Conservation (phyloP, 2,888 invertebrate species). For the Dinocampus coccinellae region DNA sequence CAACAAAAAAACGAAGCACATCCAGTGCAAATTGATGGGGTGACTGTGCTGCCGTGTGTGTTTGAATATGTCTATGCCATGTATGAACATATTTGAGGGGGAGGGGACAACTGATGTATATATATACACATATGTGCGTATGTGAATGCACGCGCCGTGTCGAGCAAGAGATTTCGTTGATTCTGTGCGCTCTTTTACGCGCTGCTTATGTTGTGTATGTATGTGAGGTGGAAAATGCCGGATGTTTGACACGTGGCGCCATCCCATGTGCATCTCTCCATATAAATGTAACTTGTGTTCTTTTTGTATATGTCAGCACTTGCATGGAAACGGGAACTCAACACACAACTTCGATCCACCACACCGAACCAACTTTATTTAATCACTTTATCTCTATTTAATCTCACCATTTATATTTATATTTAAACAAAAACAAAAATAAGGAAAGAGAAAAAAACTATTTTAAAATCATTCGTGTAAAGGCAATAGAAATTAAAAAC, state of each 20-base stretch:
- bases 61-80: neutral
- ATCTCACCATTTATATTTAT: constrained; percentile 4
- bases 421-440: neutral
- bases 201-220: too few relatives aligned
- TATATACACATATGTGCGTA: neutral
- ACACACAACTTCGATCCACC: constrained; percentile 7
- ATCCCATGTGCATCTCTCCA: constrained; percentile 52
- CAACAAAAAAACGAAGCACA: neutral
- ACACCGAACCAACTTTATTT: neutral
- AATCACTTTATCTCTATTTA: constrained; percentile 5
- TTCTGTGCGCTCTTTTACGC: constrained; percentile 46
- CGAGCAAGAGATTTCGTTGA: constrained; percentile 39
- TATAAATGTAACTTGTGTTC: constrained; percentile 23
- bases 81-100: neutral
- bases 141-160: constrained; percentile 23
- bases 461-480: neutral
- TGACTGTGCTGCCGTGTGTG: neutral
- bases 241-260: constrained; percentile 62
- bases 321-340: constrained; percentile 9
- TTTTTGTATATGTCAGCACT: neutral
- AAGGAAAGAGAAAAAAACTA: neutral
- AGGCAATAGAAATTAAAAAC: constrained; percentile 35
- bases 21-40: neutral
- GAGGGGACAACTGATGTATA: neutral
- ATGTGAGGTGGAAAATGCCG: constrained; percentile 46